A percentile compares a stretch with the other conserved stretches of the same genome.
phyloP scores from a whole-genome alignment of 2,888 invertebrate species.

The Ochropleura leucogaster region DNA sequence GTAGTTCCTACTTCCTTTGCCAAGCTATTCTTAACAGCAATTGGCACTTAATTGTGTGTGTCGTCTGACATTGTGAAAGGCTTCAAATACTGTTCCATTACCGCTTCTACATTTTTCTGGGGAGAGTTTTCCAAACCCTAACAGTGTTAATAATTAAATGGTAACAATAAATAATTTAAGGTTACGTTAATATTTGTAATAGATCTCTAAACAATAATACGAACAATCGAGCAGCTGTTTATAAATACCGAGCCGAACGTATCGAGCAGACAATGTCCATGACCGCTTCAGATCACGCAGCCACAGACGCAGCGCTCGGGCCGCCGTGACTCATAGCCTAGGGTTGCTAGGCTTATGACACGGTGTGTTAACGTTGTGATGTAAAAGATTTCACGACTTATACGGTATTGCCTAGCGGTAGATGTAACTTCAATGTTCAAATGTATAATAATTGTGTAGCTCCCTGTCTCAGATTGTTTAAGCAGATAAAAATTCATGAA shows the following conservation, averaged over 20 bases:
- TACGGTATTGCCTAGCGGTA: not conserved
- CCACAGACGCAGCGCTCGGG: conserved; percentile 45
- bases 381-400: conserved; percentile 33
- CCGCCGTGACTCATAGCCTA: conserved; percentile 56
- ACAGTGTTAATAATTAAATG: not conserved
- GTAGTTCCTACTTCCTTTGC: conserved; percentile 33
- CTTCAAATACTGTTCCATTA: not conserved
- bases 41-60: conserved; percentile 35
- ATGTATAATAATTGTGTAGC: not conserved
- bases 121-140: not conserved
- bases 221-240: conserved; percentile 61
- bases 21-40: conserved; percentile 33
- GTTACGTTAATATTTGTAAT: conserved; percentile 33
- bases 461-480: not conserved
- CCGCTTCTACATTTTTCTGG: not conserved
- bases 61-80: not conserved
- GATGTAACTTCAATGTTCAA: not conserved
- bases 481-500: not conserved
- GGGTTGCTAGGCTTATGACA: conserved; percentile 50
- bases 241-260: conserved; percentile 63
- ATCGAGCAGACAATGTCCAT: conserved; percentile 66
- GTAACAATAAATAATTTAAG: conserved; percentile 10
- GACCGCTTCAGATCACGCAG: conserved; percentile 63
- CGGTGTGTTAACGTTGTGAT: conserved; percentile 21
- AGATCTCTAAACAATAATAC: conserved; percentile 47